Evolutionary conservation across 2,888 invertebrate species (phyloP).

Genomic region (Lordiphosa andalusiaca): DNA sequence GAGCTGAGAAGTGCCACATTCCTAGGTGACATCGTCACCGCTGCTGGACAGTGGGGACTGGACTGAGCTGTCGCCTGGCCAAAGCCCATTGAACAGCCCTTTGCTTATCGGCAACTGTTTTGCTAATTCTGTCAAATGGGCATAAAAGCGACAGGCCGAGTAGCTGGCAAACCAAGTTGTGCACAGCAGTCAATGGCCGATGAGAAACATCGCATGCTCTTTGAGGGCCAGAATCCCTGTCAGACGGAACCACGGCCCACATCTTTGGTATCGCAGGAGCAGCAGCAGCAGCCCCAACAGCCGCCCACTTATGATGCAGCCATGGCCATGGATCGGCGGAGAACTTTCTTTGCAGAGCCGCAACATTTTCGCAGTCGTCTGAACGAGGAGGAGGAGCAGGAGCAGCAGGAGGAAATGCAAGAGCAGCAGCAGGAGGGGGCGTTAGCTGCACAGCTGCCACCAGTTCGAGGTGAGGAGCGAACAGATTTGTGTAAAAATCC

Average conservation of each 20-base stretch:
- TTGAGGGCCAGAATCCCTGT: slow-evolving; percentile 46
- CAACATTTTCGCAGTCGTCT: slow-evolving; percentile 12
- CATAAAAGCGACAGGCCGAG: slow-evolving; percentile 12
- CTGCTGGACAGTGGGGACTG: not conserved
- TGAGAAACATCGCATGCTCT: slow-evolving; percentile 50
- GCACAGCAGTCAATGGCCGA: slow-evolving; percentile 34
- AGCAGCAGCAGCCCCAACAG: slow-evolving; percentile 16
- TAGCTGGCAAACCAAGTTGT: not conserved
- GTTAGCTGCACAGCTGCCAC: slow-evolving; percentile 12
- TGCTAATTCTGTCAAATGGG: not conserved
- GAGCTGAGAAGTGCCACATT: not conserved
- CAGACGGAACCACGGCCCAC: not conserved
- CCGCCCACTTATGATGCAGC: slow-evolving; percentile 48
- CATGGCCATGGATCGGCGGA: slow-evolving; percentile 20
- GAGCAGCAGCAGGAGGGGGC: not conserved
- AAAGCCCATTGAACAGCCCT: slow-evolving; percentile 12
- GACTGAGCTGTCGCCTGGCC: slow-evolving; percentile 2
- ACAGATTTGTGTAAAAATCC: no score
- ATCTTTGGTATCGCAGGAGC: slow-evolving; percentile 13
- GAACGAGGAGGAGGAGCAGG: not conserved
- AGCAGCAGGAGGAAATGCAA: not conserved
- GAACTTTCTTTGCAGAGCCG: slow-evolving; percentile 28
- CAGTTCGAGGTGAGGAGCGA: slow-evolving; percentile 30
- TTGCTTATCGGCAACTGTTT: slow-evolving; percentile 24
- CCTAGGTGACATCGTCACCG: slow-evolving; percentile 1